Evolutionary conservation across 2,113 vertebrate genomes (phyloP).

Genomic region (Kryptolebias marmoratus): DNA sequence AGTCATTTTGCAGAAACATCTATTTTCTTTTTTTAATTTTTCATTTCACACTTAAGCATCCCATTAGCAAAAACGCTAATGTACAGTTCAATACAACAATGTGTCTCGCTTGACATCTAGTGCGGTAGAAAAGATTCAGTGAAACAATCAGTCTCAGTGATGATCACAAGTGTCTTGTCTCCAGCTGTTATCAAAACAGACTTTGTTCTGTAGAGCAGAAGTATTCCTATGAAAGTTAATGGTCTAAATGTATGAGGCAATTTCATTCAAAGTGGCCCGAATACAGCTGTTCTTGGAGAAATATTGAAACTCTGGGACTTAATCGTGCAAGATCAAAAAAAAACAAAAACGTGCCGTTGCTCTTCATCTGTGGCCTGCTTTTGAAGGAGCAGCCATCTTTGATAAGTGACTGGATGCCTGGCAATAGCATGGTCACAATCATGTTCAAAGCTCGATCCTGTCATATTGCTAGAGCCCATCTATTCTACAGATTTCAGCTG

Average conservation of each 20-base stretch:
- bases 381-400: slow-evolving; percentile 52
- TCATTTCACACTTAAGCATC: no score
- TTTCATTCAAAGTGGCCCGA: not conserved
- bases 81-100: not conserved
- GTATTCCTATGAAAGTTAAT: slow-evolving; percentile 50
- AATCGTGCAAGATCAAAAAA: not conserved
- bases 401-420: slow-evolving; percentile 54
- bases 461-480: slow-evolving; percentile 32
- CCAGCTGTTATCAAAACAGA: slow-evolving; percentile 46
- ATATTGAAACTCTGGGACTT: slow-evolving; percentile 26
- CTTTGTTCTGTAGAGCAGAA: slow-evolving; percentile 41
- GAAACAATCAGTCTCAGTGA: slow-evolving; percentile 47
- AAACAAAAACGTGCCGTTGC: slow-evolving; percentile 5
- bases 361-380: slow-evolving; percentile 37
- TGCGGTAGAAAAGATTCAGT: slow-evolving; percentile 30
- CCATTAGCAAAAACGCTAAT: no score
- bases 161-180: slow-evolving; percentile 34
- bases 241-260: slow-evolving; percentile 13
- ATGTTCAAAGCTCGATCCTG: slow-evolving; percentile 39
- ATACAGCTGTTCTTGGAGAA: slow-evolving; percentile 15
- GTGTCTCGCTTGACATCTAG: slow-evolving; percentile 10
- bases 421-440: slow-evolving; percentile 55
- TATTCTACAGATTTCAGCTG: slow-evolving; percentile 21
- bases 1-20: no score
- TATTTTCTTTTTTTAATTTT: no score